Evolutionary conservation across 2,113 vertebrate genomes (phyloP).

Genomic region (Ailurus styani): DNA sequence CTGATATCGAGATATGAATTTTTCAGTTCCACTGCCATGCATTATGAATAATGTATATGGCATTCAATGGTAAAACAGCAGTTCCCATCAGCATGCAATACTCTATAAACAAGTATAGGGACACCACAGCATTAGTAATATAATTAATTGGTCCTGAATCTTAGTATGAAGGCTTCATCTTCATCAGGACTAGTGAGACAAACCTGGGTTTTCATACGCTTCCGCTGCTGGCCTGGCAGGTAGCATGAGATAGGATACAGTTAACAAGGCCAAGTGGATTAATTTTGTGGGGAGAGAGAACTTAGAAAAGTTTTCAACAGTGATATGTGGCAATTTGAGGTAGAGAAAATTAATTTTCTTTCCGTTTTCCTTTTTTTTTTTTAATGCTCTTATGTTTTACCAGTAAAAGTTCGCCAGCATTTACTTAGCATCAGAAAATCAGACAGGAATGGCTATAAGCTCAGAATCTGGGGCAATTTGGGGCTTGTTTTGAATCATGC

Average conservation of each 20-base stretch:
- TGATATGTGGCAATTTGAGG: background rate
- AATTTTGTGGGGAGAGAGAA: background rate
- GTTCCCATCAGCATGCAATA: background rate
- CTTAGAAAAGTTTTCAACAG: background rate
- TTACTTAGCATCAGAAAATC: background rate
- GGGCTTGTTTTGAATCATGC: background rate
- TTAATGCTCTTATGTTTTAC: background rate
- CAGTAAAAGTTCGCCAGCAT: background rate
- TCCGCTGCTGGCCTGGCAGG: background rate
- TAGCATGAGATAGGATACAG: background rate
- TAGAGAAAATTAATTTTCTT: background rate
- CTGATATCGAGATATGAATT: constrained; percentile 55
- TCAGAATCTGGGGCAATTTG: background rate
- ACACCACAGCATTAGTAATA: background rate
- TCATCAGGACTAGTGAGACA: background rate
- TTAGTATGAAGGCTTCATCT: background rate
- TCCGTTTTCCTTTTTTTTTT: background rate
- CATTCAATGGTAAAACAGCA: constrained; percentile 20
- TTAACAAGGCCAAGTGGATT: background rate
- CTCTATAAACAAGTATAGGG: background rate
- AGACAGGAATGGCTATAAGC: background rate
- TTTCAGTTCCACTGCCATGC: constrained; percentile 52
- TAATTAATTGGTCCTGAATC: background rate
- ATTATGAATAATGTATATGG: constrained; percentile 54
- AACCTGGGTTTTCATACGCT: background rate